A percentile compares a stretch with the other conserved stretches of the same genome.
These are phyloP conservation scores for Linyphia triangularis DNA, from an alignment of 2,888 invertebrate species.

Conservation along the genomic window DNA sequence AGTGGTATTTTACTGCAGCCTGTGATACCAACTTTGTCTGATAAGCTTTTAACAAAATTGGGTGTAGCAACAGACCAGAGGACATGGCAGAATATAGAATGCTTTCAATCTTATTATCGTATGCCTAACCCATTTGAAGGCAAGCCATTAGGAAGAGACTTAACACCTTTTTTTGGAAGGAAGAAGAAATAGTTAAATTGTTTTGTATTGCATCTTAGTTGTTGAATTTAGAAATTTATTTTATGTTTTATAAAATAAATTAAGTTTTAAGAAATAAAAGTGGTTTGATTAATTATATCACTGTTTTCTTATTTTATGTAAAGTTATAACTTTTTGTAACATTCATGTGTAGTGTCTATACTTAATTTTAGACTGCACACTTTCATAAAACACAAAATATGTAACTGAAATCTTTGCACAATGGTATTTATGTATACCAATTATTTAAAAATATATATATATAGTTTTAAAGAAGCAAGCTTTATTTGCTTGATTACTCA, in stretches of 20 bases:
- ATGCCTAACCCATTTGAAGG: conserved; percentile 30
- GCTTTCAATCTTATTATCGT: conserved; percentile 50
- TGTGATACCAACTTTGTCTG: conserved; percentile 87
- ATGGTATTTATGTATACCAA: no score
- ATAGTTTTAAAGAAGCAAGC: no score
- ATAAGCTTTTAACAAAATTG: conserved; percentile 83
- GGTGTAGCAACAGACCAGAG: conserved; percentile 76
- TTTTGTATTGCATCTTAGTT: neutral
- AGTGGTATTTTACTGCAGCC: conserved; percentile 91
- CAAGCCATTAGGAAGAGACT: conserved; percentile 14
- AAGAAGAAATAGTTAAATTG: neutral
- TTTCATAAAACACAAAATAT: no score
- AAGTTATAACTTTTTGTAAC: neutral
- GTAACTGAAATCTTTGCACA: no score
- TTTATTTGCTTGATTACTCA: no score
- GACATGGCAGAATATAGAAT: conserved; percentile 61
- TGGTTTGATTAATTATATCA: neutral
- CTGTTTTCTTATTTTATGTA: neutral
- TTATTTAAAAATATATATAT: no score
- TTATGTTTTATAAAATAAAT: neutral
- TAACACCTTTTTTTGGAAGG: conserved; percentile 48
- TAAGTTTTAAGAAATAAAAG: neutral
- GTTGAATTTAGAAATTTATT: neutral
- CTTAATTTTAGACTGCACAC: no score
- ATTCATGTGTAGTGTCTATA: no score